phyloP scores from a whole-genome alignment of 1,140 invertebrate genomes.

The Aphaenogaster rudis region DNA sequence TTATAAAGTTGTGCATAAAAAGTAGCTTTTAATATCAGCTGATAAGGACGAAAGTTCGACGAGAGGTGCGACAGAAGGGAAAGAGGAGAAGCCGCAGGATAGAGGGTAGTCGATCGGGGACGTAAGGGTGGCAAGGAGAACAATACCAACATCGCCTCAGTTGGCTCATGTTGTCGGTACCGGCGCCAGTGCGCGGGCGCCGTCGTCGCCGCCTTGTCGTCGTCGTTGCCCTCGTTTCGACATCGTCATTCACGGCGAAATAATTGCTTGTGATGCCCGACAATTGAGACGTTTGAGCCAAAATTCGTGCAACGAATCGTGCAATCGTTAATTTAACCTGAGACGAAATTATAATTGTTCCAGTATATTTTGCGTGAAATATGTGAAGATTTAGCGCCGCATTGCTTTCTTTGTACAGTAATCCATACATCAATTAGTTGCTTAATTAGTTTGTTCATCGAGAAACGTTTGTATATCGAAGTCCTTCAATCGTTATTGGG shows the following conservation, averaged over 20 bases:
- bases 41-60: conserved; percentile 41
- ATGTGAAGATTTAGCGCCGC: neutral
- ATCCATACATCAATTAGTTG: conserved; percentile 13
- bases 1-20: neutral
- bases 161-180: conserved; percentile 41
- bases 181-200: conserved; percentile 56
- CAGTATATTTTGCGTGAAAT: neutral
- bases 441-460: neutral
- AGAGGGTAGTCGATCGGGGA: conserved; percentile 32
- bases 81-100: neutral
- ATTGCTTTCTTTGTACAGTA: neutral
- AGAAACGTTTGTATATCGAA: neutral
- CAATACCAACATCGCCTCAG: conserved; percentile 37
- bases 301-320: conserved; percentile 18
- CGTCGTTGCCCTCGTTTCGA: conserved; percentile 41
- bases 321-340: neutral
- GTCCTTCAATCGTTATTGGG: neutral
- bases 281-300: conserved; percentile 1
- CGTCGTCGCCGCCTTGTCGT: conserved; percentile 15
- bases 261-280: conserved; percentile 35
- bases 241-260: conserved; percentile 35
- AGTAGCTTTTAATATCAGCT: conserved; percentile 22
- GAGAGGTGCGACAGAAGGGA: neutral
- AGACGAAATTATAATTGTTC: neutral
- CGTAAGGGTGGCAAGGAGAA: conserved; percentile 48